A percentile compares a stretch with the other conserved stretches of the same genome.
These are phyloP conservation scores for Vulpes ferrilata DNA, from an alignment of 2,113 vertebrate genomes.

Conservation along the genomic window DNA sequence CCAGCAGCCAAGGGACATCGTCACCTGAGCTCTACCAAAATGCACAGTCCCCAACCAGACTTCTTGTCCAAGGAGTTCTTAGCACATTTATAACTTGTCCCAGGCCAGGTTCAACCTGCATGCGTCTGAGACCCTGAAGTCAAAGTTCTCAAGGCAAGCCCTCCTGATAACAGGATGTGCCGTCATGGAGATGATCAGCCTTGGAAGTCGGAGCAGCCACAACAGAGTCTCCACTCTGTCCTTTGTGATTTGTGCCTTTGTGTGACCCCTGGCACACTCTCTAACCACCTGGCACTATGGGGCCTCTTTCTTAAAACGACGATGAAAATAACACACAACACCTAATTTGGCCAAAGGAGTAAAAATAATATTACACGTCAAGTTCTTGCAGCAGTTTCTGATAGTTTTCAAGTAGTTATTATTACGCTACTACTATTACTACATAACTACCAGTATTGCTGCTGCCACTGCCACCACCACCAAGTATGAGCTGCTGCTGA, in stretches of 20 bases:
- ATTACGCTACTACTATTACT: not conserved
- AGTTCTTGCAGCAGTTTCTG: not conserved
- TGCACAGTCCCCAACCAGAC: not conserved
- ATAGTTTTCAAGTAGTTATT: not conserved
- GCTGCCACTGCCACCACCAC: not conserved
- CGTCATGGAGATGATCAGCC: no score
- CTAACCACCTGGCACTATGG: not conserved
- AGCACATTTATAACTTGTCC: not conserved
- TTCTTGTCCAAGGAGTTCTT: not conserved
- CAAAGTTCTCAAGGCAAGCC: not conserved
- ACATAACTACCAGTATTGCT: not conserved
- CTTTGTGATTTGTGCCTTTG: not conserved
- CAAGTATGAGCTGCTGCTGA: not conserved
- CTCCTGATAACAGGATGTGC: not conserved
- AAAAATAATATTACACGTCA: not conserved
- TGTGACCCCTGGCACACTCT: not conserved
- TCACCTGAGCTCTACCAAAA: not conserved
- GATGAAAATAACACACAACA: not conserved
- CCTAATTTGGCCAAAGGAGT: not conserved
- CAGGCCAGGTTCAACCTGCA: not conserved
- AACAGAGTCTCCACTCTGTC: not conserved
- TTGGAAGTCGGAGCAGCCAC: accelerated
- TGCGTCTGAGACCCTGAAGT: not conserved
- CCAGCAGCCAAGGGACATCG: not conserved
- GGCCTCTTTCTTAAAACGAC: not conserved